phyloP scores from a whole-genome alignment of 2,888 invertebrate species.

The Hipparchia semele region DNA sequence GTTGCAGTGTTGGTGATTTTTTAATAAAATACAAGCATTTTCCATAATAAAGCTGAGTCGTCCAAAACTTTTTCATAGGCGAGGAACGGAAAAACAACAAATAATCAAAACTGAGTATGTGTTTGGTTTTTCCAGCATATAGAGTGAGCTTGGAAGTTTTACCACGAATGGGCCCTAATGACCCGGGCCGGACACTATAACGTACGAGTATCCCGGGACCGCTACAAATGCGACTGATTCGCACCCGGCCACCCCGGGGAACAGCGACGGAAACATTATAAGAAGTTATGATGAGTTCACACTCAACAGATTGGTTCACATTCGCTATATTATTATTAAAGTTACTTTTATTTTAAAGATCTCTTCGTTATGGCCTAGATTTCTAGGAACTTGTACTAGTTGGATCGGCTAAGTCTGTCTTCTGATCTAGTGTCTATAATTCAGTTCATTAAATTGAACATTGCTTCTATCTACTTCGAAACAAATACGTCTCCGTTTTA shows the following conservation, averaged over 20 bases:
- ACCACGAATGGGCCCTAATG: constrained; percentile 72
- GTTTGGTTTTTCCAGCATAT: constrained; percentile 15
- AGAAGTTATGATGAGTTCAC: constrained; percentile 56
- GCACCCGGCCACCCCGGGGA: constrained; percentile 52
- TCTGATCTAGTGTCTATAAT: not conserved
- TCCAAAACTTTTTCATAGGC: not conserved
- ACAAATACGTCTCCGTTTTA: no score
- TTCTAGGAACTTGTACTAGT: not conserved
- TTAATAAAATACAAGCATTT: not conserved
- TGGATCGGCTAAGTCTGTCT: not conserved
- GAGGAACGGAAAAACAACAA: not conserved
- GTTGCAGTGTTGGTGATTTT: no score
- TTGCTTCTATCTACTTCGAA: no score
- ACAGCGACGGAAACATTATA: constrained; percentile 50
- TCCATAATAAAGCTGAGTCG: not conserved
- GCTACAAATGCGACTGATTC: constrained; percentile 62
- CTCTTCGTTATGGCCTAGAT: not conserved
- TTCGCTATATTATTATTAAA: not conserved
- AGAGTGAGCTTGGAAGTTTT: constrained; percentile 29
- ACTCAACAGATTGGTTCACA: constrained; percentile 32
- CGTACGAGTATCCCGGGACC: constrained; percentile 52
- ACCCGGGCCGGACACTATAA: constrained; percentile 63
- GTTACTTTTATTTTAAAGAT: not conserved
- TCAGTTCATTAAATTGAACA: no score
- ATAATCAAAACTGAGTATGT: constrained; percentile 16